Evolutionary conservation across 1,140 invertebrate genomes (phyloP).

Genomic region (Dendrolimus kikuchii): DNA sequence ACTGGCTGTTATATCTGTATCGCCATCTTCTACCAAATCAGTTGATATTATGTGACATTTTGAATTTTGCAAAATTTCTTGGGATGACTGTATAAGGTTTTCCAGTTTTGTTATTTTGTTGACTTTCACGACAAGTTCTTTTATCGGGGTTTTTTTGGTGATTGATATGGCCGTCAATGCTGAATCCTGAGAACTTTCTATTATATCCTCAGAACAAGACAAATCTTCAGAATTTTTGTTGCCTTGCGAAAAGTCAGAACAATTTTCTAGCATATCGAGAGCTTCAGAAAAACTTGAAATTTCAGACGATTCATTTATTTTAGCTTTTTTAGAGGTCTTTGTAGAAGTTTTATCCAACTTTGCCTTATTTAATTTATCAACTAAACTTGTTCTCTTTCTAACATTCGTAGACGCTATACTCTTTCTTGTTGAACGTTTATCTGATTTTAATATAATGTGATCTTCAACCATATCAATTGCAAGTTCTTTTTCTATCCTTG

Average conservation of each 20-base stretch:
- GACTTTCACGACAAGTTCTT: conserved; percentile 23
- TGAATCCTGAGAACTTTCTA: conserved; percentile 70
- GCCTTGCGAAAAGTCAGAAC: conserved; percentile 7
- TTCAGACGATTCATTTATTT: conserved; percentile 10
- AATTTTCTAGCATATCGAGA: conserved; percentile 6
- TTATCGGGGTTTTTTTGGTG: conserved; percentile 29
- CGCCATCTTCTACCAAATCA: too few relatives aligned
- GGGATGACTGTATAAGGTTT: conserved; percentile 6
- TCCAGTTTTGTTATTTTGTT: conserved; percentile 11
- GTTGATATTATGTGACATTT: too few relatives aligned
- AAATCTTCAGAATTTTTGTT: conserved; percentile 16
- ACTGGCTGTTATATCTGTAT: too few relatives aligned
- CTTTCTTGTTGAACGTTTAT: conserved; percentile 45
- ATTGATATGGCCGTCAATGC: conserved; percentile 45
- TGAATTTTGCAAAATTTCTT: conserved; percentile 10
- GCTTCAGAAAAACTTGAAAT: conserved; percentile 3
- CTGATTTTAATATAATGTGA: conserved; percentile 47
- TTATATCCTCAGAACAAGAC: conserved; percentile 57
- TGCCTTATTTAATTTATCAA: conserved; percentile 31
- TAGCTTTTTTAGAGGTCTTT: conserved; percentile 24
- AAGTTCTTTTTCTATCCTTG: conserved; percentile 56
- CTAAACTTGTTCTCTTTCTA: conserved; percentile 27
- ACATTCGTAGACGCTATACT: conserved; percentile 18
- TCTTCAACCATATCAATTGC: conserved; percentile 66
- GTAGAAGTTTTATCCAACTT: conserved; percentile 22